Base-by-base conservation (phyloP, 2,888 invertebrate genomes). In the Stenodema calcarata region DNA sequence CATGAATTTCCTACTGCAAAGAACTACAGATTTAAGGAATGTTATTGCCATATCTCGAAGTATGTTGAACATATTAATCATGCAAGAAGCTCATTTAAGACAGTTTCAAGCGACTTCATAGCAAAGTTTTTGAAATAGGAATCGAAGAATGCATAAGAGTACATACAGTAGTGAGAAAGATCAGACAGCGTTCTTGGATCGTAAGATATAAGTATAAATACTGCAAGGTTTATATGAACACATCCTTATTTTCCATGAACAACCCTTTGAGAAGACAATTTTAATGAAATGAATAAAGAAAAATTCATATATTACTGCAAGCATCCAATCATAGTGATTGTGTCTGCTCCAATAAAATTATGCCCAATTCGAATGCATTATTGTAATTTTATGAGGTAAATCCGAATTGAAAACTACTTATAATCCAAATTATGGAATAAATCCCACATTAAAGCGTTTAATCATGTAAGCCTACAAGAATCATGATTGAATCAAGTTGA, bases 181-280 rank as follows among this genome's bases (percentile, higher is more conserved):
- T 62, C 18, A 82, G 69, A 82, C 30, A 80, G 50, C 50, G 47
- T 81, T 69, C 14, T 30, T 62, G 82, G 62, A 69, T 82, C 11
- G 14, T 28, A 82, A 82, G 69, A 69, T 69, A 18, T 82, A 35
- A 82, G 30, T 82, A 54, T 62, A 41, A 18, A 82, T 69, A 82
- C 35, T 35, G 62, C 12, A 69, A 42, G n/a, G 28, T 47, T 69
- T n/a, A 69, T 82, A 82, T 82, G 82, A 82, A 82, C 82, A 82
- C 69, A 82, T 82, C 82, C 82, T 82, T 82, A 82, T 82, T 82
- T 18, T 82, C 27, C 82, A 69, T 42, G 82, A 82, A 82, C 69
- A 82, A 76, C 18, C 78, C 42, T 78, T 44, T 14, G 0, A 44
- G 35, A 42, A 75, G 9, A 62, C n/a, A 23, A 62, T 62, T 16